Evolutionary conservation across 2,797 vertebrate genomes (phyloP).

Genomic region (Nasua narica): DNA sequence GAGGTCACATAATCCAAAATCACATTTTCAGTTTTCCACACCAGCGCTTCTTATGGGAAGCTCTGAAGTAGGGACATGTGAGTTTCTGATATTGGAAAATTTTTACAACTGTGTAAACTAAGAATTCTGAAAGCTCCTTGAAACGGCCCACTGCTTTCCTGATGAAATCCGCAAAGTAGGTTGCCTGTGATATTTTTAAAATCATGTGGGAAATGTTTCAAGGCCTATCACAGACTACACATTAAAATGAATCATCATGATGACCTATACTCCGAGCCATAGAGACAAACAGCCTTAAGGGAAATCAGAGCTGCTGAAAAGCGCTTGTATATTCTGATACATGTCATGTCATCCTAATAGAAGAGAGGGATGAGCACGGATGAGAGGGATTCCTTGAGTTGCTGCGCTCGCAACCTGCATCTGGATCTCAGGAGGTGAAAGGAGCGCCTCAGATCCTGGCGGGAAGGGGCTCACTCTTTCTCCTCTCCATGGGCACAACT

Average conservation of each 20-base stretch:
- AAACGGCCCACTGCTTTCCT: neutral
- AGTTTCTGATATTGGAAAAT: neutral
- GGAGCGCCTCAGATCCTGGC: neutral
- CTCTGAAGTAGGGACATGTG: neutral
- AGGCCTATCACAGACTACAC: conserved; percentile 13
- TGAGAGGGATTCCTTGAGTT: neutral
- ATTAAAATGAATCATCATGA: conserved; percentile 55
- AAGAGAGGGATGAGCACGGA: neutral
- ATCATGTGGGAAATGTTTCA: conserved; percentile 21
- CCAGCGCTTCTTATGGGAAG: neutral
- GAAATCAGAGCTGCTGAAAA: conserved; percentile 42
- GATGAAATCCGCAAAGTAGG: conserved; percentile 16
- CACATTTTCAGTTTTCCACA: neutral
- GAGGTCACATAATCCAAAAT: neutral
- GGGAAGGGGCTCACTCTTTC: neutral
- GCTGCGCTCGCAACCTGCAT: neutral
- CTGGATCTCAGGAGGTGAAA: neutral
- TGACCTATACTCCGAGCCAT: conserved; percentile 16
- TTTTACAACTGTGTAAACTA: neutral
- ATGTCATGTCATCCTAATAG: neutral
- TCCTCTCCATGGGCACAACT: neutral
- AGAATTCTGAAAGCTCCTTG: neutral
- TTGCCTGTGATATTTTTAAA: conserved; percentile 62
- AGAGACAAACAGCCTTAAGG: neutral
- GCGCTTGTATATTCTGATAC: neutral